phyloP scores from a whole-genome alignment of 2,797 vertebrate species.

The Onychomys arenicola region DNA sequence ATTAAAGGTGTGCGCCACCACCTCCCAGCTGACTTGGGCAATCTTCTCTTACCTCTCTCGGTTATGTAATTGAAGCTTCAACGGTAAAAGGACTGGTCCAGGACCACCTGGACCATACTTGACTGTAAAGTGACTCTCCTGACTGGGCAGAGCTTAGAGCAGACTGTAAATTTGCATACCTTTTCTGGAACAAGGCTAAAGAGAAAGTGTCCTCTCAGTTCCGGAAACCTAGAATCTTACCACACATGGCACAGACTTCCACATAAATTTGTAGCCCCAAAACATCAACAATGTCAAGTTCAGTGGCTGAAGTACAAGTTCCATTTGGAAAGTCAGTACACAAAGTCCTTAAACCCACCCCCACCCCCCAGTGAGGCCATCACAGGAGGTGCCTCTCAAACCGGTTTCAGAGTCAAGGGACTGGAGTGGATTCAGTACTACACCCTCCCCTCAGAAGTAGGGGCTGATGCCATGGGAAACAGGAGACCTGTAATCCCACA shows the following conservation, averaged over 20 bases:
- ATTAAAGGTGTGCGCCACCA: too few relatives aligned
- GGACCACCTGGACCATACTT: neutral
- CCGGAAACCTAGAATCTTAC: neutral
- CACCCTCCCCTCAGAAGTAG: neutral
- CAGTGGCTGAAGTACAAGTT: neutral
- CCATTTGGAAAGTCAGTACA: neutral
- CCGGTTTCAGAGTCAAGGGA: neutral
- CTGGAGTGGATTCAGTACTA: neutral
- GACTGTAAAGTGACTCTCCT: neutral
- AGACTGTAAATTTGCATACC: neutral
- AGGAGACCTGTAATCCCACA: constrained; percentile 10
- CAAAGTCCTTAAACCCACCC: neutral
- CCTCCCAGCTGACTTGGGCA: neutral
- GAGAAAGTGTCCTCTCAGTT: neutral
- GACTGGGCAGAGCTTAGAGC: neutral
- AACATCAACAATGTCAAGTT: neutral
- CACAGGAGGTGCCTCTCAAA: neutral
- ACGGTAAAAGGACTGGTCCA: neutral
- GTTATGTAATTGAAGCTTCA: neutral
- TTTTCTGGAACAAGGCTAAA: neutral
- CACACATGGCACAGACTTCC: neutral
- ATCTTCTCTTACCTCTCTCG: neutral
- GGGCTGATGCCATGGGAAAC: constrained; percentile 33
- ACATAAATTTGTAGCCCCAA: neutral
- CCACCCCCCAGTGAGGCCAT: neutral